phyloP scores from a whole-genome alignment of 1,140 invertebrate genomes.

The Conopomorpha cramerella region DNA sequence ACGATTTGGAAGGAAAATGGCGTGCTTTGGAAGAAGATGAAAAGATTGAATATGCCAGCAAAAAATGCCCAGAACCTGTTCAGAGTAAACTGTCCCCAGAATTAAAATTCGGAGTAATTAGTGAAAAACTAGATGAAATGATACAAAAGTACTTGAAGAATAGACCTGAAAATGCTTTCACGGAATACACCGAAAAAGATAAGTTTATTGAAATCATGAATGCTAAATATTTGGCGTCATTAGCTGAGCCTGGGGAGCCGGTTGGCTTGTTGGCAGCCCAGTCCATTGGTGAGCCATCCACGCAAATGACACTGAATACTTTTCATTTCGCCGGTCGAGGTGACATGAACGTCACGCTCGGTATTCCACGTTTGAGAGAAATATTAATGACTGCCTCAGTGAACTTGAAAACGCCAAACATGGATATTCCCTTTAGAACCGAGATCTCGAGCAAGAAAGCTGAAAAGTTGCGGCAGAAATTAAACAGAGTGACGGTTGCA shows the following conservation, averaged over 20 bases:
- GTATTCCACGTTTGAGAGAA: conserved; percentile 95
- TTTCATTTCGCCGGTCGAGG: conserved; percentile 99
- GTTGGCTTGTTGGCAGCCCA: conserved; percentile 95
- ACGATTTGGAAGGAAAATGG: conserved; percentile 69
- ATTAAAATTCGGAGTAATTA: conserved; percentile 77
- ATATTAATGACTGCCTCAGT: conserved; percentile 95
- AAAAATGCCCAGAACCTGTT: conserved; percentile 75
- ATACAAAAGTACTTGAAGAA: conserved; percentile 69
- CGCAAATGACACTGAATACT: conserved; percentile 99
- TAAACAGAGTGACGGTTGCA: conserved; percentile 77
- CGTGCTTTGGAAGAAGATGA: conserved; percentile 60
- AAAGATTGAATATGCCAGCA: conserved; percentile 53
- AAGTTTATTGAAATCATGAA: conserved; percentile 74
- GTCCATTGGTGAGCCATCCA: conserved; percentile 98
- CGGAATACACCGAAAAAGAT: conserved; percentile 44
- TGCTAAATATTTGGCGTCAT: conserved; percentile 75
- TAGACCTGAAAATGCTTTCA: conserved; percentile 19
- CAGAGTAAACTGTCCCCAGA: conserved; percentile 71
- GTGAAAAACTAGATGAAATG: conserved; percentile 76
- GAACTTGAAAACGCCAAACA: conserved; percentile 92
- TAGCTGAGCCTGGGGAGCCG: conserved; percentile 90
- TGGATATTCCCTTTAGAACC: conserved; percentile 87
- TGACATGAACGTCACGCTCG: conserved; percentile 99
- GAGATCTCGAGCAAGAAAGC: conserved; percentile 64
- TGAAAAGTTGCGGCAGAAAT: conserved; percentile 68